Conservation (phyloP, 2,888 invertebrate genomes). For the Caradrina kadenii region DNA sequence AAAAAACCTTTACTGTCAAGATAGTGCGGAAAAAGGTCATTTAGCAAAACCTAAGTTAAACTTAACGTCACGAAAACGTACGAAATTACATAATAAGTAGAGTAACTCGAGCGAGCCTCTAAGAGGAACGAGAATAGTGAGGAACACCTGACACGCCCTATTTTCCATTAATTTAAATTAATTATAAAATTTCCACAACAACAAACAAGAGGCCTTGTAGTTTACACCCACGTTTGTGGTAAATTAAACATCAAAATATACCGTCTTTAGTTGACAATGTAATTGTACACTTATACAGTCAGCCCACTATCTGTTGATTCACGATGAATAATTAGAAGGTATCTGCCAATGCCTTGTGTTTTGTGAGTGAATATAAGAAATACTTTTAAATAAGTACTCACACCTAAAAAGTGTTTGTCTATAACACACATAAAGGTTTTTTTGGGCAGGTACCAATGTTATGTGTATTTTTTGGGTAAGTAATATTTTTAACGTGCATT, state of each 20-base stretch:
- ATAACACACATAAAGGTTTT: slow-evolving; percentile 5
- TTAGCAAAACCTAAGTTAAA: background rate
- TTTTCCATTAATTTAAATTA: slow-evolving; percentile 37
- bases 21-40: background rate
- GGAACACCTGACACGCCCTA: slow-evolving; percentile 27
- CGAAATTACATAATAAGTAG: background rate
- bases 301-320: slow-evolving; percentile 59
- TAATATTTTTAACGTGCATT: background rate
- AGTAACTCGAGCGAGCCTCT: background rate
- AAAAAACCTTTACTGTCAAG: background rate
- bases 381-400: slow-evolving; percentile 38
- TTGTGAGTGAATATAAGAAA: slow-evolving; percentile 19
- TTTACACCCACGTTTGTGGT: slow-evolving; percentile 49
- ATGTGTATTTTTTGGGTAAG: slow-evolving; percentile 2
- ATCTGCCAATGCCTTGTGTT: slow-evolving; percentile 47
- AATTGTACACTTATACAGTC: slow-evolving; percentile 52
- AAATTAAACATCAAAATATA: slow-evolving; percentile 57
- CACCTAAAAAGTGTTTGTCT: slow-evolving; percentile 30
- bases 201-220: slow-evolving; percentile 39
- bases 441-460: slow-evolving; percentile 4
- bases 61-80: background rate
- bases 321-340: slow-evolving; percentile 60
- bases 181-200: slow-evolving; percentile 39
- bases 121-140: background rate
- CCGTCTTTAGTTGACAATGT: slow-evolving; percentile 52